These are phyloP conservation scores for Gallinago solitaria DNA, from an alignment of 2,797 vertebrate genomes.

Conservation along the genomic window DNA sequence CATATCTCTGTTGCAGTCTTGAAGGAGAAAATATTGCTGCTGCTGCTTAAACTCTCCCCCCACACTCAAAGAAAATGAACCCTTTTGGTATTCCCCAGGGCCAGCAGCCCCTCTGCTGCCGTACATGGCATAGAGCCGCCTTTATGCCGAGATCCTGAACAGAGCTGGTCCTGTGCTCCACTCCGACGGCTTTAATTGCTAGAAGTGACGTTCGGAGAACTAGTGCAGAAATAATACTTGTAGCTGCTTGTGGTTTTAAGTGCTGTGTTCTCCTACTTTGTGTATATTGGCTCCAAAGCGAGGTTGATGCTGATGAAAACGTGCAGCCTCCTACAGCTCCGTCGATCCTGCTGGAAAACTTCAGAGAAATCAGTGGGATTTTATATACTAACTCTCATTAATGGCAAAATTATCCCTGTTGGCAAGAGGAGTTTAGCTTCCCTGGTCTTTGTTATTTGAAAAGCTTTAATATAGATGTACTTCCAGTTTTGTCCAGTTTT, in stretches of 20 bases:
- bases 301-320: not conserved
- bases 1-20: not conserved
- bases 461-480: not conserved
- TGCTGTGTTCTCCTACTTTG: not conserved
- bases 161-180: constrained; percentile 22
- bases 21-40: not conserved
- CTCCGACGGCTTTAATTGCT: not conserved
- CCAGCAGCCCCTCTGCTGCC: not conserved
- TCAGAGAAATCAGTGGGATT: not conserved
- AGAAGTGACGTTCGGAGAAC: not conserved
- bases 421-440: not conserved
- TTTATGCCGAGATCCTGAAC: constrained; percentile 29
- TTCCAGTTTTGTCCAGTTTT: not conserved
- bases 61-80: not conserved
- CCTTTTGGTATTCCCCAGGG: not conserved
- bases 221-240: not conserved
- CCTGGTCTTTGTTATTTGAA: not conserved
- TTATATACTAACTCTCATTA: not conserved
- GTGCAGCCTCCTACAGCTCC: not conserved
- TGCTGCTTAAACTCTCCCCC: not conserved
- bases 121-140: not conserved
- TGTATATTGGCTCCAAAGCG: not conserved
- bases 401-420: not conserved
- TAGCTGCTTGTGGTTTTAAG: not conserved
- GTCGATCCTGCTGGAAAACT: not conserved